Percentiles rank a stretch among this genome's conserved stretches.
Evolutionary conservation across 2,113 vertebrate species (phyloP).

Genomic region (Dromaius novaehollandiae): DNA sequence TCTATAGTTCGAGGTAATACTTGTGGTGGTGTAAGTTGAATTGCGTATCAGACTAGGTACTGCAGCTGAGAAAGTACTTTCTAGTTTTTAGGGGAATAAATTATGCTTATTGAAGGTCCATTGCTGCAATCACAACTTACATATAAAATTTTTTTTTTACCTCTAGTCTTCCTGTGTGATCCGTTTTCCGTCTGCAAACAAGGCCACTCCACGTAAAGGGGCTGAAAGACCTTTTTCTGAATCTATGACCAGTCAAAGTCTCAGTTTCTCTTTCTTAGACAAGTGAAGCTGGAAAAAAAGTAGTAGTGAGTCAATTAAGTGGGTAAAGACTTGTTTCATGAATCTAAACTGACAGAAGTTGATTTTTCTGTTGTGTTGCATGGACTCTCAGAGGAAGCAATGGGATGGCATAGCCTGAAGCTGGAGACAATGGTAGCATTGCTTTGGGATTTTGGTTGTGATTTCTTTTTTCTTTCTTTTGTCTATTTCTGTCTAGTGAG

Average conservation of each 20-base stretch:
- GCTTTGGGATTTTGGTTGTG: not conserved
- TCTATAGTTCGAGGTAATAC: not conserved
- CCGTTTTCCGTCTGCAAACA: not conserved
- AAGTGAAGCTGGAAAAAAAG: not conserved
- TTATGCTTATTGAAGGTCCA: not conserved
- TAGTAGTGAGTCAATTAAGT: not conserved
- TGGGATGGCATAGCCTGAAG: not conserved
- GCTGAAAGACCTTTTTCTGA: not conserved
- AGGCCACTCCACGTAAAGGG: rapidly evolving
- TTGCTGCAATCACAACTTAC: not conserved
- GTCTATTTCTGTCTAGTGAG: not conserved
- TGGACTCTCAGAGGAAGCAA: not conserved
- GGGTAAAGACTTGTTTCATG: not conserved
- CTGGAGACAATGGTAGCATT: not conserved
- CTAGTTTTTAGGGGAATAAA: not conserved
- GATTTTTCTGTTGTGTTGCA: not conserved
- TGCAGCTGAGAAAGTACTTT: not conserved
- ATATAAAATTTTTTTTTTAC: not conserved
- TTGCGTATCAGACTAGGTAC: not conserved
- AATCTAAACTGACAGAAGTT: not conserved
- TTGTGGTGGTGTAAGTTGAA: not conserved
- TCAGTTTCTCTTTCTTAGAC: not conserved
- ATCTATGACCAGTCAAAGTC: not conserved
- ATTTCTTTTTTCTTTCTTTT: not conserved
- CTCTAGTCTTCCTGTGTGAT: not conserved